Conservation (phyloP, 92 coral and sea anemone species). For the Muricea muricata region DNA sequence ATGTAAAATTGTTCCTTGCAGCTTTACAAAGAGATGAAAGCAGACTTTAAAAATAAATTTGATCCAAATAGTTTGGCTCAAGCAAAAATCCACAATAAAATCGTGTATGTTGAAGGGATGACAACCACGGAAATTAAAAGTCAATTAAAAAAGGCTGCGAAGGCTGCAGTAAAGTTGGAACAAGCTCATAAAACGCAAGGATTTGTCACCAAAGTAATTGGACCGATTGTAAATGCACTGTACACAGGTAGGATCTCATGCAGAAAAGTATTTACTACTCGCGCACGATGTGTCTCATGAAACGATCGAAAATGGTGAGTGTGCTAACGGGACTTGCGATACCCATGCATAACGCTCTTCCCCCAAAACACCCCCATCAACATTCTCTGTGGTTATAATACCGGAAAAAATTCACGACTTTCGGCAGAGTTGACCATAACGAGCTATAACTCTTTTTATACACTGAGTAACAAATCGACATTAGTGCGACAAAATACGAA, state of each 20-base stretch:
- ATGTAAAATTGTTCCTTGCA: not conserved
- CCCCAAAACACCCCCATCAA: too few relatives aligned
- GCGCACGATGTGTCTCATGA: too few relatives aligned
- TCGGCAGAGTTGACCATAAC: too few relatives aligned
- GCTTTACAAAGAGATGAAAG: constrained; percentile 37
- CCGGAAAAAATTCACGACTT: too few relatives aligned
- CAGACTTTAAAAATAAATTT: constrained; percentile 13
- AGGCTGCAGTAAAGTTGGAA: not conserved
- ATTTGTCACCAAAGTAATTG: not conserved
- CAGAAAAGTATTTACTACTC: too few relatives aligned
- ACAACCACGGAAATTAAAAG: not conserved
- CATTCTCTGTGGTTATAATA: too few relatives aligned
- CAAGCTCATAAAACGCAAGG: not conserved
- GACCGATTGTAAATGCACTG: constrained; percentile 5
- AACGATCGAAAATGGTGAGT: too few relatives aligned
- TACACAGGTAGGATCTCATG: constrained; percentile 1
- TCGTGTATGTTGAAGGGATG: constrained; percentile 38
- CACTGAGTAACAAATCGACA: too few relatives aligned
- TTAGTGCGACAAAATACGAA: too few relatives aligned
- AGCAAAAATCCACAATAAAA: not conserved
- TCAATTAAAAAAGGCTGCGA: constrained; percentile 13
- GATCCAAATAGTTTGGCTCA: not conserved
- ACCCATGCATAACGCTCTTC: too few relatives aligned
- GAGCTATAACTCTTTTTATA: too few relatives aligned
- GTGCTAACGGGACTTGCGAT: too few relatives aligned